These are phyloP conservation scores for Scophthalmus maximus DNA, from an alignment of 2,113 vertebrate species.

Conservation along the genomic window DNA sequence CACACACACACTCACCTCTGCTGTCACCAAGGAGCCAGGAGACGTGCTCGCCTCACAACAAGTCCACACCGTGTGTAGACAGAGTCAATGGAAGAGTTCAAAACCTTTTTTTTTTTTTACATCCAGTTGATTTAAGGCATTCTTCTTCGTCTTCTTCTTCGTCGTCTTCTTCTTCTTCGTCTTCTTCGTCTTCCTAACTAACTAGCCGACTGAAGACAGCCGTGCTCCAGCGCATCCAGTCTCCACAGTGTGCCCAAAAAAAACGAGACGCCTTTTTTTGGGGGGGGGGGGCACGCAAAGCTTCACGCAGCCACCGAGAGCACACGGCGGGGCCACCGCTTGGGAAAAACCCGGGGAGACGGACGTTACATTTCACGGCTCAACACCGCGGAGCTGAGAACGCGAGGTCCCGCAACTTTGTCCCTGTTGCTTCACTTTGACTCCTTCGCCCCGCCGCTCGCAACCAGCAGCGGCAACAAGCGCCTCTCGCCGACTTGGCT, in stretches of 20 bases:
- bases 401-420: constrained; percentile 77
- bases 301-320: too few relatives aligned
- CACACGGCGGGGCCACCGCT: too few relatives aligned
- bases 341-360: too few relatives aligned
- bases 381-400: constrained; percentile 26
- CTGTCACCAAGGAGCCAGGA: constrained; percentile 66
- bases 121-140: constrained; percentile 65
- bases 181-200: not conserved
- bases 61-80: constrained; percentile 25
- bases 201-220: constrained; percentile 20
- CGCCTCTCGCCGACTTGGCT: accelerated
- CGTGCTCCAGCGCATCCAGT: constrained; percentile 62
- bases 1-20: constrained; percentile 72
- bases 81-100: too few relatives aligned
- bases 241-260: constrained; percentile 40
- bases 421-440: constrained; percentile 74
- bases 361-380: constrained; percentile 47
- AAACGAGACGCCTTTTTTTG: constrained; percentile 28
- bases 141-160: constrained; percentile 18
- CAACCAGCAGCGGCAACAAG: not conserved
- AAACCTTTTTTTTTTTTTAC: too few relatives aligned
- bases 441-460: constrained; percentile 47
- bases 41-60: constrained; percentile 50
- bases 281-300: not conserved
- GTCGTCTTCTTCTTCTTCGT: not conserved